These are phyloP conservation scores for Sabellastarte sp. DNA, from an alignment of 2,888 invertebrate species.

Conservation along the genomic window DNA sequence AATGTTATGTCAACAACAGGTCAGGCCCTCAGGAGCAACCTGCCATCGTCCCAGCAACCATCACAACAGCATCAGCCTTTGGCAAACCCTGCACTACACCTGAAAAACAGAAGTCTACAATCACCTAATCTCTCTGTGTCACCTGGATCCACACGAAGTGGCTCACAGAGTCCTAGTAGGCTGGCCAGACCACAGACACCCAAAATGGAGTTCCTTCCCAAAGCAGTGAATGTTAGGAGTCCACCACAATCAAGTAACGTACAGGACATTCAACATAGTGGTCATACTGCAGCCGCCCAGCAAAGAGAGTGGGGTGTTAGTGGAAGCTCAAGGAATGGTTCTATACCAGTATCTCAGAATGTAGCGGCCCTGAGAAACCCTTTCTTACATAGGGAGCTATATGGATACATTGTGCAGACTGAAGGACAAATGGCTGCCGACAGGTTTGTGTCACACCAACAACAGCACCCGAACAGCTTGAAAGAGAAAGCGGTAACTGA, in stretches of 20 bases:
- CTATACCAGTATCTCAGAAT: not conserved
- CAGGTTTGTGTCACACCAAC: slow-evolving; percentile 11
- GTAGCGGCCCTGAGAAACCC: slow-evolving; percentile 6
- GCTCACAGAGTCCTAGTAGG: not conserved
- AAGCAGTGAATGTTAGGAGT: slow-evolving; percentile 26
- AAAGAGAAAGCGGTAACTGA: too few relatives aligned
- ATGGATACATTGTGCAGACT: slow-evolving; percentile 22
- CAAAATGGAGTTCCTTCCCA: slow-evolving; percentile 47
- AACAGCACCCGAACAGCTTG: slow-evolving; percentile 4
- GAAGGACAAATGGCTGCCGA: slow-evolving; percentile 16
- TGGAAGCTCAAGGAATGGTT: not conserved
- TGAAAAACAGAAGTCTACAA: too few relatives aligned
- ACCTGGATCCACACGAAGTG: not conserved
- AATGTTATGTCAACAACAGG: too few relatives aligned
- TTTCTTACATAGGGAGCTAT: slow-evolving; percentile 17
- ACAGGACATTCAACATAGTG: too few relatives aligned
- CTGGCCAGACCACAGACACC: slow-evolving; percentile 15
- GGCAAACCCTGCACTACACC: too few relatives aligned
- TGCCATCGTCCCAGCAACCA: too few relatives aligned
- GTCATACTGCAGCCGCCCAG: slow-evolving; percentile 6
- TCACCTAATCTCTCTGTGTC: not conserved
- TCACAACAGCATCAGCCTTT: too few relatives aligned
- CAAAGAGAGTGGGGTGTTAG: too few relatives aligned
- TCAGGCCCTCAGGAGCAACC: too few relatives aligned
- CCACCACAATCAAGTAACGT: not conserved